Evolutionary conservation across 1,140 invertebrate genomes (phyloP).

Genomic region (Medauroidea extradentata): DNA sequence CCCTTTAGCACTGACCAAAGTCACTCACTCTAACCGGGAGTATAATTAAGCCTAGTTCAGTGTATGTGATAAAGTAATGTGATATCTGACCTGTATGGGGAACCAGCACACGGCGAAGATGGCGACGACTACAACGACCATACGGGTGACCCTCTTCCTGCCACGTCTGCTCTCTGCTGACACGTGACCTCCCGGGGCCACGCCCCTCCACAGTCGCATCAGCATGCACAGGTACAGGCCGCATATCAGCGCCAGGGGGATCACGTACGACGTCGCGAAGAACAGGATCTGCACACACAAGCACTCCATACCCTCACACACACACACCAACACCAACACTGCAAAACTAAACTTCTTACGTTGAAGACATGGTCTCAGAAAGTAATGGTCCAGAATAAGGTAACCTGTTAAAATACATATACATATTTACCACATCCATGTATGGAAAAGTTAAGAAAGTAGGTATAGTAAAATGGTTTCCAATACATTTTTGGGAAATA

Average conservation of each 20-base stretch:
- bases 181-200: conserved; percentile 63
- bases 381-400: no score
- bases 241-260: conserved; percentile 81
- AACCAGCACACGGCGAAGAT: conserved; percentile 96
- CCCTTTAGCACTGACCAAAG: neutral
- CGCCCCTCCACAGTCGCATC: conserved; percentile 77
- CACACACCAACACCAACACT: no score
- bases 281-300: conserved; percentile 77
- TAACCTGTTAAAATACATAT: no score
- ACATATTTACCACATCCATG: no score
- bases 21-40: neutral
- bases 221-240: conserved; percentile 90
- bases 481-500: no score
- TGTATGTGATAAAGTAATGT: no score
- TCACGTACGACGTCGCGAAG: conserved; percentile 78
- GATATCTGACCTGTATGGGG: conserved; percentile 80
- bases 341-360: no score
- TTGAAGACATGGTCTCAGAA: no score
- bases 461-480: no score
- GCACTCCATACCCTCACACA: no score
- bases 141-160: conserved; percentile 85
- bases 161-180: conserved; percentile 70
- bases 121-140: conserved; percentile 90
- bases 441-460: no score
- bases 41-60: no score